Base-by-base conservation (phyloP, 1,140 invertebrate species). In the Triops longicaudatus region DNA sequence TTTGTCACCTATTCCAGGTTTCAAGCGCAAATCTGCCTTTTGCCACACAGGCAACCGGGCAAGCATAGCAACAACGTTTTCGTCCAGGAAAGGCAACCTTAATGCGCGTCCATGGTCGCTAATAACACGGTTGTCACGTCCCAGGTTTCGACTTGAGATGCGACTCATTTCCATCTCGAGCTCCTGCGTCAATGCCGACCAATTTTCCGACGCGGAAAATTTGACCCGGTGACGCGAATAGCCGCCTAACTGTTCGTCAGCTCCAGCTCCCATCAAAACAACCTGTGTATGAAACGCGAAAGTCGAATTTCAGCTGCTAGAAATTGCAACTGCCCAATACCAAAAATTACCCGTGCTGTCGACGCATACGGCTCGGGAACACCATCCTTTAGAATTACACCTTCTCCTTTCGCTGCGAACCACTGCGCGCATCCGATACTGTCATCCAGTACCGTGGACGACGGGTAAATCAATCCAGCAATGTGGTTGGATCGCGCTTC, bases 231-330 rank as follows among this genome's bases (percentile, higher is more conserved):
- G 95, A 79, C 95, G 88, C 73, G 89, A 91, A 82, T 99, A 99
- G 1, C 97, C 97, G 74, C 93, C 96, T 82, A 99, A 91, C 81
- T 98, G 88, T 87, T 99, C 98, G 89, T 99, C 98, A 26, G 97
- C 96, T 17, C 97, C 97, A 87, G 94, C 95, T 31, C 97, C 97
- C 81, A 94, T 85, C 73, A 98, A 84, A 74, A 97, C 83, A n/a
- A 97, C 88, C 91, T 92, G 80, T n/a, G n/a, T n/a, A n/a, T n/a
- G 22, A 82, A 81, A 14, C 14, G 22, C 22, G 22, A 14, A 75
- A 73, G 5, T 42, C 3, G 14, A 44, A 50, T 17, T 12, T 12
- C n/a, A 42, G 43, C 12, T 27, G 22, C 26, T 22, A 50, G 76
- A 63, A 76, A 43, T 14, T 9, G 37, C n/a, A 44, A 42, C 26